Evolutionary conservation across 2,888 invertebrate species (phyloP), one percentile per base, ranked within the genome.

Genomic region (Deilephila elpenor): DNA sequence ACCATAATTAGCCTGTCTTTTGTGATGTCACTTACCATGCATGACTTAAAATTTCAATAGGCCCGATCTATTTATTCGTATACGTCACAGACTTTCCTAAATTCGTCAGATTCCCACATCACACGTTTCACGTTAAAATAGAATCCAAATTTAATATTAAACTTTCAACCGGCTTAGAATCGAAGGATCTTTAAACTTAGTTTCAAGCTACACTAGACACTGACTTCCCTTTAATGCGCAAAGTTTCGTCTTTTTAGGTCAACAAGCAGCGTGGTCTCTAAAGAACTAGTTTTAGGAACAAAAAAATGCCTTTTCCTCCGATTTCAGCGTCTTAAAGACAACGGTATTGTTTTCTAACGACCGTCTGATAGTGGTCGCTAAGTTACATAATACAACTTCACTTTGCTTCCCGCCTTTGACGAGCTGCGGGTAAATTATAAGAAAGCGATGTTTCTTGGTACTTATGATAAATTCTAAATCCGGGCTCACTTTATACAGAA

Each of bases 241-340:
- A 84, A 81, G 77, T 83, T 83, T 77, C 59, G 75, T 74, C 73
- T 79, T 82, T 80, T 81, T 76, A 78, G 78, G 80, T 78, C 80
- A 78, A 75, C 77, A 76, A 79, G 78, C 78, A 79, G 77, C 2
- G 64, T 67, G 44, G 75, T 80, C 78, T 76, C 74, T 75, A 73
- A 72, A 71, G 70, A 62, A 73, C 75, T 78, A 51, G 44, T 67
- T 67, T 67, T 67, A 37, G 67, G 51, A 29, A 51, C 67, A 67
- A 67, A 61, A 67, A 67, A 51, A 67, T 51, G 44, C 67, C 25
- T 44, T 25, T 6, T 51, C 51, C 51, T 67, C 29, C 20, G 67
- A 25, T 51, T 67, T 67, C 20, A 44, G 64, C 20, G 25, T 51
- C 67, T 51, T 67, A 25, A 67, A 67, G 25, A 51, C 51, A 67